phyloP scores from a whole-genome alignment of 2,888 invertebrate genomes.

The Eristalis arbustorum region DNA sequence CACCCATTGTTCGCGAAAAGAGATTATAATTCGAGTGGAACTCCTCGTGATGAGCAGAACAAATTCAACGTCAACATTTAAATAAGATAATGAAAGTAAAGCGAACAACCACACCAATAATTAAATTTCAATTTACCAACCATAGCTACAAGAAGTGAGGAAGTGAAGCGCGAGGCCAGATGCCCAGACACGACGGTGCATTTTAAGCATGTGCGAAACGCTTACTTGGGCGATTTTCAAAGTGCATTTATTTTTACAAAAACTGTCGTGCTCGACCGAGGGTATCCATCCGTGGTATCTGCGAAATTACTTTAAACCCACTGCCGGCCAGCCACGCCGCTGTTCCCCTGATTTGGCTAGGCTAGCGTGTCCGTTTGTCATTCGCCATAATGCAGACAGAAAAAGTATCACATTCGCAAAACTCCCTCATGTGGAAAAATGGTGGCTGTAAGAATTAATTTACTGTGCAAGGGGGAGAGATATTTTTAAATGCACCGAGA shows the following conservation, averaged over 20 bases:
- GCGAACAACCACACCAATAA: constrained; percentile 52
- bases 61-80: constrained; percentile 16
- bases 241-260: constrained; percentile 55
- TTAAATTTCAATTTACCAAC: constrained; percentile 48
- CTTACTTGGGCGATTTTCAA: constrained; percentile 62
- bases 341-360: background rate
- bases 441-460: background rate
- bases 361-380: constrained; percentile 31
- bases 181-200: constrained; percentile 31
- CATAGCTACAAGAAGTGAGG: constrained; percentile 11
- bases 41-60: background rate
- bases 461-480: background rate
- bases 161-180: background rate
- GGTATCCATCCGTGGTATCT: constrained; percentile 37
- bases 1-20: constrained; percentile 27
- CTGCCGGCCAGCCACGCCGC: background rate
- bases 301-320: background rate
- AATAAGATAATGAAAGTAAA: constrained; percentile 50
- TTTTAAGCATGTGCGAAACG: constrained; percentile 60
- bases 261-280: constrained; percentile 56
- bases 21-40: background rate
- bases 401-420: background rate
- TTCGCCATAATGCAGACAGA: constrained; percentile 1
- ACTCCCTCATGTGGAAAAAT: constrained; percentile 26
- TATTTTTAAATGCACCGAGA: background rate